Base-by-base conservation (phyloP, 2,113 vertebrate genomes). In the Axis porcinus region DNA sequence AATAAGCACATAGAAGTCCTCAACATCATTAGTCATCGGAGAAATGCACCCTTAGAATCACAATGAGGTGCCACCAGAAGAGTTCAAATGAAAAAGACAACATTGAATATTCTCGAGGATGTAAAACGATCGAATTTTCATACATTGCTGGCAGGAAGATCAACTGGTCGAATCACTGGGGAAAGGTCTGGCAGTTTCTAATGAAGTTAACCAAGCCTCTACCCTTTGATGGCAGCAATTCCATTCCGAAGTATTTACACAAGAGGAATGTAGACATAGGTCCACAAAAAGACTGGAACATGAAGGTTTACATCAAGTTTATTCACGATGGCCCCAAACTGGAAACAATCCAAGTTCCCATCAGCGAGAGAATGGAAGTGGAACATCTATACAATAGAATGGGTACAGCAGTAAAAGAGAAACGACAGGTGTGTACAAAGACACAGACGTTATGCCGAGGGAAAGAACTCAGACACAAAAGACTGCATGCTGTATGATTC, bases 261-360 rank as follows among this genome's bases (percentile, higher is more conserved):
- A 95, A 76, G 95, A 89, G 91, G 40, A 52, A 76, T 95, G 96
- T 95, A 94, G 97, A 96, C 92, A 84, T 8, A 43, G 30, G 47
- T n/a, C 94, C 57, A 47, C 95, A 93, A 74, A 86, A 93, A 85
- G 94, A 17, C 92, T 33, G 5, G 16, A 55, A 82, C 64, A 60
- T 25, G 58, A 96, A 94, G 74, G 85, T 90, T 94, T 90, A 81
- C 83, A 85, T 74, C 81, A 3, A 52, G 81, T 83, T 70, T 43
- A 86, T 89, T 96, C 70, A 92, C 5, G 82, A 64, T 10, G 83
- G 92, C 70, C 79, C 36, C 64, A 25, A 62, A 76, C 95, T 98
- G 97, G 97, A 98, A 87, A 81, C 87, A 19, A 28, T 96, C 97
- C 97, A 98, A 92, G 84, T 45, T 74, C 4, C 96, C 36, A 76